These are phyloP conservation scores for Megastigmus dorsalis DNA, from an alignment of 2,888 invertebrate genomes.

Conservation along the genomic window DNA sequence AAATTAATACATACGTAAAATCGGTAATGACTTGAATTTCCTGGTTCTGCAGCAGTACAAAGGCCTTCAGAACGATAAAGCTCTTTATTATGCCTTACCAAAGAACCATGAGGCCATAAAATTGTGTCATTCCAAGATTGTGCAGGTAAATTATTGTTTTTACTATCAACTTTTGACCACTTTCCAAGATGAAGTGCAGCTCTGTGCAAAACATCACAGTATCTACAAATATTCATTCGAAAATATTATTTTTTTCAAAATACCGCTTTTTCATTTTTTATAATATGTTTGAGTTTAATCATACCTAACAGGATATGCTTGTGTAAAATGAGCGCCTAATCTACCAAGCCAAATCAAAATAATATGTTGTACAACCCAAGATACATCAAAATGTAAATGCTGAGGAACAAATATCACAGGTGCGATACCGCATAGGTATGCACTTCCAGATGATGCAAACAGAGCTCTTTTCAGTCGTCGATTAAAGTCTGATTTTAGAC, in stretches of 20 bases:
- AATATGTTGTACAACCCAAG: conserved; percentile 89
- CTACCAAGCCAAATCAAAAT: conserved; percentile 89
- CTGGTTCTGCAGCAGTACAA: conserved; percentile 91
- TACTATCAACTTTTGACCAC: conserved; percentile 80
- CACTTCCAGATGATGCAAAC: conserved; percentile 69
- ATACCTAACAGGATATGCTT: conserved; percentile 78
- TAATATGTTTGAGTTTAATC: conserved; percentile 47
- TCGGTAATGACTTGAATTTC: conserved; percentile 84
- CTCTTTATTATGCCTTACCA: conserved; percentile 83
- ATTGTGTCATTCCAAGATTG: conserved; percentile 78
- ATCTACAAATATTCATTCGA: conserved; percentile 69
- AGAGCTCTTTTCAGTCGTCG: conserved; percentile 91
- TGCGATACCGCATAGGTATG: conserved; percentile 70
- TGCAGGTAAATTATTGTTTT: conserved; percentile 77
- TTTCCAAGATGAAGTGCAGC: conserved; percentile 92
- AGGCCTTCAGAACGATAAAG: conserved; percentile 86
- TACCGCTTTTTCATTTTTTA: conserved; percentile 8
- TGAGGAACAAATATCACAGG: conserved; percentile 71
- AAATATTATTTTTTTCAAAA: neutral
- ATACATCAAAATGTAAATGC: conserved; percentile 85
- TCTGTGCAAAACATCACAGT: conserved; percentile 92
- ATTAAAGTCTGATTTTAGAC: conserved; percentile 91
- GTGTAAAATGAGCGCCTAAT: conserved; percentile 77
- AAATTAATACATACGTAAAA: conserved; percentile 85
- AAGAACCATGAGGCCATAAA: conserved; percentile 85